These are phyloP conservation scores for Caenorhabditis inopinata DNA, from an alignment of 1,140 invertebrate species.

Conservation along the genomic window DNA sequence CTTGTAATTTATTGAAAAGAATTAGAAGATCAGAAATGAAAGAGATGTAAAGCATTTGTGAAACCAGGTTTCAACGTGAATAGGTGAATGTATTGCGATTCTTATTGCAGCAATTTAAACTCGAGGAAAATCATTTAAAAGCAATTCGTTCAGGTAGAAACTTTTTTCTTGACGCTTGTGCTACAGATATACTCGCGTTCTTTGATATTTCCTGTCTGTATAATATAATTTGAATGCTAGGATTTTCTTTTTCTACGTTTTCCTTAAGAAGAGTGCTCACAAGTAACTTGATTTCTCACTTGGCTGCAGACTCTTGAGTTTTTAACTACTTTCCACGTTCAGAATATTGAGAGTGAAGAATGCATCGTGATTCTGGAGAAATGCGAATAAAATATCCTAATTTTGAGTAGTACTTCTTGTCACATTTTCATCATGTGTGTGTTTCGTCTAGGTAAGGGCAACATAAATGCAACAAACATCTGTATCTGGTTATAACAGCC, in stretches of 20 bases:
- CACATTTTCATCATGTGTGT: too few relatives aligned
- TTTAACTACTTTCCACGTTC: neutral
- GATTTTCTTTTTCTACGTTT: neutral
- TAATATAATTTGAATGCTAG: neutral
- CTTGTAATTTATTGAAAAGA: too few relatives aligned
- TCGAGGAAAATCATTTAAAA: too few relatives aligned
- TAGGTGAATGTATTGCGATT: too few relatives aligned
- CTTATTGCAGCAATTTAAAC: too few relatives aligned
- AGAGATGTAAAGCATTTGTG: too few relatives aligned
- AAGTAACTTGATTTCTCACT: conserved; percentile 8
- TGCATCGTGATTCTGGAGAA: too few relatives aligned
- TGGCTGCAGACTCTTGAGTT: neutral
- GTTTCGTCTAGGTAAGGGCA: too few relatives aligned
- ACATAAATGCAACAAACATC: neutral
- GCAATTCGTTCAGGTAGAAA: neutral
- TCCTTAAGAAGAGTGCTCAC: neutral
- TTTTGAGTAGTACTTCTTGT: too few relatives aligned
- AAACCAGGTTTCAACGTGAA: too few relatives aligned
- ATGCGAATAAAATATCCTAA: too few relatives aligned
- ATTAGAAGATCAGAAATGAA: too few relatives aligned
- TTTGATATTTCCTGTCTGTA: neutral
- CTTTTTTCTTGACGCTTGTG: neutral
- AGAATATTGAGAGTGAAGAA: neutral
- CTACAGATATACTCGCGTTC: neutral
- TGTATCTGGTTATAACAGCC: neutral